Percentiles rank a stretch among this genome's conserved stretches.
These are phyloP conservation scores for Acanthacorydalis orientalis DNA, from an alignment of 2,888 invertebrate genomes.

Conservation along the genomic window DNA sequence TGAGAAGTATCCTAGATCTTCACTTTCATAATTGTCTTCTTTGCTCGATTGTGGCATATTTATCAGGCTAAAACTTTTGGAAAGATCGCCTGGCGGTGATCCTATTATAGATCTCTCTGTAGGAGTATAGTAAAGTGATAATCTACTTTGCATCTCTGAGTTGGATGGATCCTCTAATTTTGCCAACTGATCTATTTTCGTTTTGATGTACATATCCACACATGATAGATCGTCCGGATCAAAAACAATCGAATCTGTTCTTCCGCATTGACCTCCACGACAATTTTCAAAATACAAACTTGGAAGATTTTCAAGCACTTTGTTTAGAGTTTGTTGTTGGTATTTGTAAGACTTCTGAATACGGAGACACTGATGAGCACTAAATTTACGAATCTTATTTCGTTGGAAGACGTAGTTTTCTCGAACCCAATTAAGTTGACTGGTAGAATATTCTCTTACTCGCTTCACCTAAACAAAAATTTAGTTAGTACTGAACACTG, in stretches of 20 bases:
- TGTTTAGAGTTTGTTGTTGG: constrained; percentile 87
- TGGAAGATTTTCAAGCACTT: constrained; percentile 82
- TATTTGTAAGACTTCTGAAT: constrained; percentile 88
- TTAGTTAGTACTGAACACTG: neutral
- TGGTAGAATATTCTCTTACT: constrained; percentile 81
- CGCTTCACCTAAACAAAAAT: constrained; percentile 55
- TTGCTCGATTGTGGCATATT: constrained; percentile 33
- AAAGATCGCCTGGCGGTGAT: constrained; percentile 25
- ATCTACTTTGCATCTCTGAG: constrained; percentile 40
- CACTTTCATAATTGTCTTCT: neutral
- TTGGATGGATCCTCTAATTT: constrained; percentile 28
- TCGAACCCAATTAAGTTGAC: constrained; percentile 82
- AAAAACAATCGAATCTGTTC: constrained; percentile 58
- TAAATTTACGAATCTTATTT: constrained; percentile 86
- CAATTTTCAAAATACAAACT: constrained; percentile 87
- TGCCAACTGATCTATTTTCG: constrained; percentile 44
- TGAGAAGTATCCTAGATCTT: too few relatives aligned
- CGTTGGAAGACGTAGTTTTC: constrained; percentile 93
- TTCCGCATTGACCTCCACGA: constrained; percentile 63
- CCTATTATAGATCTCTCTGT: constrained; percentile 44
- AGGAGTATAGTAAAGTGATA: constrained; percentile 70
- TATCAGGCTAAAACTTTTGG: constrained; percentile 47
- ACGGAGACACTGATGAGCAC: constrained; percentile 77
- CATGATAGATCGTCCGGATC: constrained; percentile 44
- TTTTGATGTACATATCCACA: constrained; percentile 50